Evolutionary conservation across 2,888 invertebrate species (phyloP).

Genomic region (Troglohyphantes excavatus): DNA sequence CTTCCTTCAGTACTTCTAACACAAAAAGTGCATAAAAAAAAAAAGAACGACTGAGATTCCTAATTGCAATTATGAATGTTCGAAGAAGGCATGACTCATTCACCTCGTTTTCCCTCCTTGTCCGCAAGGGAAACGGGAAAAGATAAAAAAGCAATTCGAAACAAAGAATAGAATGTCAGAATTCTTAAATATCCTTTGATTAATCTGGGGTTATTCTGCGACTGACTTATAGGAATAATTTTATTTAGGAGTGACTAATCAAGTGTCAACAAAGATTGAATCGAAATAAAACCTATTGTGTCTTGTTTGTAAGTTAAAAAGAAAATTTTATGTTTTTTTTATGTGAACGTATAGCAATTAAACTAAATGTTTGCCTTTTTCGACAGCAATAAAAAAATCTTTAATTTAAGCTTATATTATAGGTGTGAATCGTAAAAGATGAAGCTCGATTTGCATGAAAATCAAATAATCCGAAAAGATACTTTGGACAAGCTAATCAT

Average conservation of each 20-base stretch:
- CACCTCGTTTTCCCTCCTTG: slow-evolving; percentile 36
- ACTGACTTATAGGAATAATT: neutral
- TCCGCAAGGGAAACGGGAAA: slow-evolving; percentile 19
- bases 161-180: neutral
- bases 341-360: no score
- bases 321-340: no score
- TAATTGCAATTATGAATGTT: slow-evolving; percentile 51
- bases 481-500: no score
- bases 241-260: neutral
- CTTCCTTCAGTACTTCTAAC: slow-evolving; percentile 40
- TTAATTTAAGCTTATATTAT: no score
- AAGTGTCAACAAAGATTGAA: neutral
- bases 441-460: no score
- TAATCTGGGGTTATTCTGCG: slow-evolving; percentile 4
- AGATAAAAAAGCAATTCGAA: neutral
- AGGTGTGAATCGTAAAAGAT: no score
- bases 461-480: no score
- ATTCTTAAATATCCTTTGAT: neutral
- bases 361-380: no score
- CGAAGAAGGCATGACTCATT: slow-evolving; percentile 60
- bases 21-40: slow-evolving; percentile 32
- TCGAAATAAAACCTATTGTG: no score
- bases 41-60: slow-evolving; percentile 33
- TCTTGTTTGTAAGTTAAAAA: no score
- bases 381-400: no score